phyloP scores from a whole-genome alignment of 2,888 invertebrate genomes.

The Cheiracanthium punctorium region DNA sequence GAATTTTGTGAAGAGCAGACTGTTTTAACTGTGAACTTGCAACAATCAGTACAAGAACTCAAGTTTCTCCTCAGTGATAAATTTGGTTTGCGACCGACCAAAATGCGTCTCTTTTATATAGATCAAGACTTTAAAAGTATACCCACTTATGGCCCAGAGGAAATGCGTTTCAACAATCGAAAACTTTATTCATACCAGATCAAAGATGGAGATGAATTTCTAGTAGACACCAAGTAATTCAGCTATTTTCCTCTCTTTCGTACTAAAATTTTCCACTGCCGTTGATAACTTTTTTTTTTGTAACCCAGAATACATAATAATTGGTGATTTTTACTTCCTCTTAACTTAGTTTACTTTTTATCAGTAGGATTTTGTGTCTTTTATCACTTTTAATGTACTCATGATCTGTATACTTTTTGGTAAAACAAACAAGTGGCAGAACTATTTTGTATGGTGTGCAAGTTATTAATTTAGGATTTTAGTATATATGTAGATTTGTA shows the following conservation, averaged over 20 bases:
- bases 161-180: conserved; percentile 91
- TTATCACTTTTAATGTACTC: background rate
- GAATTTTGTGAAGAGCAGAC: conserved; percentile 81
- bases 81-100: conserved; percentile 87
- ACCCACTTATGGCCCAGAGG: conserved; percentile 79
- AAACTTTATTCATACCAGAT: conserved; percentile 94
- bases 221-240: conserved; percentile 81
- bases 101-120: conserved; percentile 92
- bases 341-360: background rate
- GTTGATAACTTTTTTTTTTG: background rate
- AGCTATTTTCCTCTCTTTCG: conserved; percentile 10
- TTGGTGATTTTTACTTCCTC: background rate
- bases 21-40: conserved; percentile 82
- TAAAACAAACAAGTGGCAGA: background rate
- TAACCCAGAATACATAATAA: background rate
- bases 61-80: conserved; percentile 82
- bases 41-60: conserved; percentile 83
- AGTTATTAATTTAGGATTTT: background rate
- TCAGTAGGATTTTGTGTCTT: background rate
- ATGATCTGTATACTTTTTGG: background rate
- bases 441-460: background rate
- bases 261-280: conserved; percentile 5
- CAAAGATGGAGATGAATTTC: conserved; percentile 91
- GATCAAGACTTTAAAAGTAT: conserved; percentile 82
- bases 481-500: background rate